phyloP scores from a whole-genome alignment of 2,888 invertebrate genomes.

The Pterobdella sp. region DNA sequence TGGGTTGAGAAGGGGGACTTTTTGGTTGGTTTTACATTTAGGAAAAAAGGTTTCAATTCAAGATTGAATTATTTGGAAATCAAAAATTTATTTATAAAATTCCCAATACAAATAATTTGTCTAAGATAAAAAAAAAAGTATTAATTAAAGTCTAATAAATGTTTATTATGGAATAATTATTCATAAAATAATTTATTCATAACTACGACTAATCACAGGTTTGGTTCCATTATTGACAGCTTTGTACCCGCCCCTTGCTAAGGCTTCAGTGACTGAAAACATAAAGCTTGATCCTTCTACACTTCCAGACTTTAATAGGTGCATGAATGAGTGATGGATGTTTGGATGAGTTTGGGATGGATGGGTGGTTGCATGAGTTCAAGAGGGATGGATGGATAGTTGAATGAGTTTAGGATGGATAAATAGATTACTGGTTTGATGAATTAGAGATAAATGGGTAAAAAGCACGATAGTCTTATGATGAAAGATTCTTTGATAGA shows the following conservation, averaged over 20 bases:
- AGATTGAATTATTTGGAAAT: no score
- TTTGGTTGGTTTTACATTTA: no score
- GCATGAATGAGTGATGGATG: not conserved
- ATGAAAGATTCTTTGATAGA: not conserved
- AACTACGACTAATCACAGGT: no score
- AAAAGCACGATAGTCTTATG: not conserved
- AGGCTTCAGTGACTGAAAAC: conserved; percentile 21
- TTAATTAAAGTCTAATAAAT: no score
- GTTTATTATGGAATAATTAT: no score
- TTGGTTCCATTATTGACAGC: conserved; percentile 21
- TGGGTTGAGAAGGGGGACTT: no score
- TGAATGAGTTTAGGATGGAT: not conserved
- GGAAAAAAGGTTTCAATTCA: no score
- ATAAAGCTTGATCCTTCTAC: not conserved
- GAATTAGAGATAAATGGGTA: not conserved
- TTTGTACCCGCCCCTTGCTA: conserved; percentile 23
- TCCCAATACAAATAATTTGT: no score
- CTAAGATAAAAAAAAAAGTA: no score
- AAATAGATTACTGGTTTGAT: not conserved
- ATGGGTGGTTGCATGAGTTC: not conserved
- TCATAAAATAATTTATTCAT: not conserved
- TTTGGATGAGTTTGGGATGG: not conserved
- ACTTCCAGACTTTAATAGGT: conserved; percentile 17
- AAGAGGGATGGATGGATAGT: not conserved
- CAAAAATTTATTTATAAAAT: no score